Evolutionary conservation across 2,888 invertebrate species (phyloP).

Genomic region (Lasioglossum pauxillum): DNA sequence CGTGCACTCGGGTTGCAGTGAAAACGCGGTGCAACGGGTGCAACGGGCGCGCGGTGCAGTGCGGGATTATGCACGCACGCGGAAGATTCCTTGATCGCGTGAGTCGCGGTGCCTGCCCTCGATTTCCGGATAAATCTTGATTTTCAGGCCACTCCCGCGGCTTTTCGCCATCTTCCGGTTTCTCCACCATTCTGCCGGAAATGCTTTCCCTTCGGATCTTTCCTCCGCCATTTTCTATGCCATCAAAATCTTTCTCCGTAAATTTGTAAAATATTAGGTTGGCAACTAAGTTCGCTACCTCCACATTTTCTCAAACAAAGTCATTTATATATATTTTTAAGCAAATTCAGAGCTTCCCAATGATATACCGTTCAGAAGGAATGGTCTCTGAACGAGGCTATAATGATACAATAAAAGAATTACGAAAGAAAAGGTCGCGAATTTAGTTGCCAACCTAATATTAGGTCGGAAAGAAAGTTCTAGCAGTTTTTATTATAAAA

Average conservation of each 20-base stretch:
- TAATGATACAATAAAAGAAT: too few relatives aligned
- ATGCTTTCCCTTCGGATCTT: neutral
- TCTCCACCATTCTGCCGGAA: neutral
- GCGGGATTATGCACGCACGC: constrained; percentile 47
- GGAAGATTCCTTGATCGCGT: constrained; percentile 56
- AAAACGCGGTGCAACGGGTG: constrained; percentile 42
- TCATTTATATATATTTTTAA: too few relatives aligned
- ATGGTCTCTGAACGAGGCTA: too few relatives aligned
- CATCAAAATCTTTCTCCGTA: neutral
- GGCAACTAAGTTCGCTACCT: too few relatives aligned
- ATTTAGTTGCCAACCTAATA: too few relatives aligned
- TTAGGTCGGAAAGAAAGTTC: too few relatives aligned
- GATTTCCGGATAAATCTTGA: constrained; percentile 43
- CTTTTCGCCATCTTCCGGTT: neutral
- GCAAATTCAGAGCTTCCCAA: too few relatives aligned
- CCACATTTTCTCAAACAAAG: too few relatives aligned
- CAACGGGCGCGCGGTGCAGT: neutral
- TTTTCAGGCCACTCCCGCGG: neutral
- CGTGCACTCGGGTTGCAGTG: constrained; percentile 65
- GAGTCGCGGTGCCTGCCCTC: neutral
- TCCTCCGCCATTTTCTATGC: neutral
- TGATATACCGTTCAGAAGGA: too few relatives aligned
- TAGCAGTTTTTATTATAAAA: too few relatives aligned
- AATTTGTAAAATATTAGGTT: neutral
- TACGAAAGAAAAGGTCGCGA: too few relatives aligned